Base-by-base conservation (phyloP, 2,888 invertebrate species). In the Hypolimnas misippus region DNA sequence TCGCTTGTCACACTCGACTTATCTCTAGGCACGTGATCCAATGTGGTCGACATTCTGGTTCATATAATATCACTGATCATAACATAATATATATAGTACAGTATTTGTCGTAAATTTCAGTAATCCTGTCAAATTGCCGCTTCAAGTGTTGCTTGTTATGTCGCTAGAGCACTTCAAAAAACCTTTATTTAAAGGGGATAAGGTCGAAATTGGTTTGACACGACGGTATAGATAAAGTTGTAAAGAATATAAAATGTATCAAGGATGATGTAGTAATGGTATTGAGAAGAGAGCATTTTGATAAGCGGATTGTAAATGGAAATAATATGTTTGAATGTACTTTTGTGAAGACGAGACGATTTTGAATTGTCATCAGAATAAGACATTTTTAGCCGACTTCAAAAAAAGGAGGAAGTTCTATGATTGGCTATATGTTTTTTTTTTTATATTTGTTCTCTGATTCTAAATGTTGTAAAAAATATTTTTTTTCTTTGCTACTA, bases 91-190 rank as follows among this genome's bases (percentile, higher is more conserved):
- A 29, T 29, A n/a, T n/a, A n/a, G n/a, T n/a, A n/a, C n/a, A n/a
- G n/a, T n/a, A n/a, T n/a, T n/a, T 40, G 42, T 58, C 40, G 38
- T 40, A 31, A n/a, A 14, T 21, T 49, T 8, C 25, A 17, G 57
- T 68, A 68, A 73, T 71, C 69, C 71, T 38, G 70, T 71, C 71
- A 70, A 73, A 71, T 73, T 73, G 73, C 57, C 69, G 58, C 69
- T 71, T 52, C 53, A 68, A 57, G 54, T 65, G 62, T 58, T 55
- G 66, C 66, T 66, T 62, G 67, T 66, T 68, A 68, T 57, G 54
- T 25, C 12, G 35, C 10, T 8, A 42, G 0, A 17, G 42, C n/a
- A 25, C 6, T 1, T n/a, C 21, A 46, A 46, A n/a, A 21, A 21
- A 21, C 21, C n/a, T n/a, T 6, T 46, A 46, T 46, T 6, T n/a